Evolutionary conservation across 2,888 invertebrate species (phyloP).

Genomic region (Geophilus truncorum): DNA sequence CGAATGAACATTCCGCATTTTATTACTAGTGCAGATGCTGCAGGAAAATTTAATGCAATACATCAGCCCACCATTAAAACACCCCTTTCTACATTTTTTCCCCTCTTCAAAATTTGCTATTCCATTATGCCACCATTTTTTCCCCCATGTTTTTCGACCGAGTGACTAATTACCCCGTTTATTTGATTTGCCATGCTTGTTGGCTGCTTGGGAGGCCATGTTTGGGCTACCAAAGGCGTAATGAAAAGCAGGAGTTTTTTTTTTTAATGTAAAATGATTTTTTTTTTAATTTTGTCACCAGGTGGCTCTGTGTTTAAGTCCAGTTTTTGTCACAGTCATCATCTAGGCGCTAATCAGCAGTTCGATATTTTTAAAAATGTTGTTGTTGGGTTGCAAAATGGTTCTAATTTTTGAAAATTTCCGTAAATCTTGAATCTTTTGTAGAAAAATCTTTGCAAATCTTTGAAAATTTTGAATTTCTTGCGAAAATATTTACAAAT

Average conservation of each 20-base stretch:
- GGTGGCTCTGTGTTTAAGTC: too few relatives aligned
- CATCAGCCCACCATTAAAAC: not conserved
- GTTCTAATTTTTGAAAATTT: too few relatives aligned
- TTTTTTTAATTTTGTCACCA: too few relatives aligned
- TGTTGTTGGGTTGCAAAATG: too few relatives aligned
- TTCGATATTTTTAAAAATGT: too few relatives aligned
- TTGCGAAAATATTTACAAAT: too few relatives aligned
- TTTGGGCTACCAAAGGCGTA: not conserved
- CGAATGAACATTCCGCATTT: not conserved
- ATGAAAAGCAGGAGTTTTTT: not conserved
- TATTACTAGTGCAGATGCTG: not conserved
- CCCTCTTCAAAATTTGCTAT: not conserved
- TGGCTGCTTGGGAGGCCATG: not conserved
- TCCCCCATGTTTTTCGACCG: not conserved
- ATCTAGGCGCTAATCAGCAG: too few relatives aligned
- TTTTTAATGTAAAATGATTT: too few relatives aligned
- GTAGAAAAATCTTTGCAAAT: too few relatives aligned
- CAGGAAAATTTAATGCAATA: not conserved
- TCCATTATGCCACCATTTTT: not conserved
- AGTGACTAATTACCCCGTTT: constrained; percentile 1
- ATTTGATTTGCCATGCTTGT: not conserved
- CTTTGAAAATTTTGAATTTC: too few relatives aligned
- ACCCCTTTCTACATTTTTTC: not conserved
- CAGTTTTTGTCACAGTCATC: too few relatives aligned
- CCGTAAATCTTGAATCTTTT: too few relatives aligned